phyloP scores from a whole-genome alignment of 1,140 invertebrate genomes.

The Lamellibrachia luymesi region DNA sequence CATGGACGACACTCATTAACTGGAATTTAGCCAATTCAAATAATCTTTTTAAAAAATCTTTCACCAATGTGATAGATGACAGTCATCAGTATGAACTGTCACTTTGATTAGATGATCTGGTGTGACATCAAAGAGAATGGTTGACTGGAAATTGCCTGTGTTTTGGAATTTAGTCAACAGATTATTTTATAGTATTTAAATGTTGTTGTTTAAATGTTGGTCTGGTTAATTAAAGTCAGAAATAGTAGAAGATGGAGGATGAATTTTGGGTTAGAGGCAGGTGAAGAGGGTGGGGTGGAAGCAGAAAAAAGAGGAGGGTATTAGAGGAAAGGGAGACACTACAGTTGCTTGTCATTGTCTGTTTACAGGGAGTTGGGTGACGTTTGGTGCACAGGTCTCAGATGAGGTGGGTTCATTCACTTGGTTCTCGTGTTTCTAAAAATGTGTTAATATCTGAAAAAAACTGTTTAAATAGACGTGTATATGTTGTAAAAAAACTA shows the following conservation, averaged over 20 bases:
- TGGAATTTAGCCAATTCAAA: neutral
- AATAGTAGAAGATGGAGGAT: no score
- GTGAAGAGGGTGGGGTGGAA: no score
- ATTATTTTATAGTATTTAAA: neutral
- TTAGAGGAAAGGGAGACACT: no score
- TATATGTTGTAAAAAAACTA: no score
- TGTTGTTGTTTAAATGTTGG: no score
- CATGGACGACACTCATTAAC: neutral
- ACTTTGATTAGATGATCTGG: no score
- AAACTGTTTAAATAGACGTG: no score
- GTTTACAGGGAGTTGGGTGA: slow-evolving; percentile 80
- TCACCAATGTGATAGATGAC: neutral
- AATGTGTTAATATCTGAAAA: neutral
- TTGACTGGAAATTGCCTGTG: neutral
- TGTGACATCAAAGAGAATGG: neutral
- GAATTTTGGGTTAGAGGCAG: no score
- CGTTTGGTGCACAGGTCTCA: slow-evolving; percentile 71
- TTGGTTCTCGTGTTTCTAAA: neutral
- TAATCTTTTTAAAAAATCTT: neutral
- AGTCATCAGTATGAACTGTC: no score
- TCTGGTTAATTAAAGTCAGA: no score
- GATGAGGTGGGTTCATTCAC: slow-evolving; percentile 66
- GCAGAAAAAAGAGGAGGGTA: no score
- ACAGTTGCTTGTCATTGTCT: slow-evolving; percentile 20
- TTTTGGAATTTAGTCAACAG: neutral